Evolutionary conservation across 1,140 invertebrate species (phyloP).

Genomic region (Oryctes rhinoceros): DNA sequence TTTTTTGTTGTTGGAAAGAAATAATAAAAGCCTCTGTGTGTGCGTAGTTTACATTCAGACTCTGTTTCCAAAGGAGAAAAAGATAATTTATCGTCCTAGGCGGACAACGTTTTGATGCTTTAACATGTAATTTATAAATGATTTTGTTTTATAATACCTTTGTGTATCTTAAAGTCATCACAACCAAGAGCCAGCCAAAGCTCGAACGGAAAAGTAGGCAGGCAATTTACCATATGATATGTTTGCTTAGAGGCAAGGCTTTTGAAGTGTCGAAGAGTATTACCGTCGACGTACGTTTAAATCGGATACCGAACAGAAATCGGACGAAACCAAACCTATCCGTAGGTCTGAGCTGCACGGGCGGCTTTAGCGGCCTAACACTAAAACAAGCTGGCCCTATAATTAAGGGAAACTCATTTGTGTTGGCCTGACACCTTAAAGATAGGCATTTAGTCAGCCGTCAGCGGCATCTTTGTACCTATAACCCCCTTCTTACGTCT

Average conservation of each 20-base stretch:
- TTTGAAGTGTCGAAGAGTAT: slow-evolving; percentile 46
- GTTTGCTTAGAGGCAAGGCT: slow-evolving; percentile 60
- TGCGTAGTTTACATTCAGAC: slow-evolving; percentile 44
- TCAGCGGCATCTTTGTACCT: slow-evolving; percentile 60
- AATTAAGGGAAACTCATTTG: slow-evolving; percentile 62
- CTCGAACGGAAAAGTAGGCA: slow-evolving; percentile 56
- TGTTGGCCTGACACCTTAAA: slow-evolving; percentile 61
- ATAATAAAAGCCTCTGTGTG: slow-evolving; percentile 43
- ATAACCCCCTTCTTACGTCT: slow-evolving; percentile 46
- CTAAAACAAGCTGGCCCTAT: slow-evolving; percentile 59
- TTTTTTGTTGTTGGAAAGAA: slow-evolving; percentile 41
- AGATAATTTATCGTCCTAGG: slow-evolving; percentile 59
- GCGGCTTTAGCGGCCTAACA: slow-evolving; percentile 50
- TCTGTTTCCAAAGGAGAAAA: slow-evolving; percentile 45
- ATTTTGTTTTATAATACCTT: slow-evolving; percentile 60
- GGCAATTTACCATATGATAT: slow-evolving; percentile 61
- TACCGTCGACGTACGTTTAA: neutral
- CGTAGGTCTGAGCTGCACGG: slow-evolving; percentile 36
- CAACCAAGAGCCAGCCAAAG: slow-evolving; percentile 50
- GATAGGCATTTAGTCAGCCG: slow-evolving; percentile 62
- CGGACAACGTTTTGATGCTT: slow-evolving; percentile 60
- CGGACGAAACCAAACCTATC: neutral
- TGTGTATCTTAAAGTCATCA: slow-evolving; percentile 58
- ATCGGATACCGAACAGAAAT: neutral
- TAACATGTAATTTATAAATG: slow-evolving; percentile 61